Evolutionary conservation across 2,888 invertebrate genomes (phyloP), one percentile per base, ranked within the genome.

Genomic region (Acanthosoma haemorrhoidale): DNA sequence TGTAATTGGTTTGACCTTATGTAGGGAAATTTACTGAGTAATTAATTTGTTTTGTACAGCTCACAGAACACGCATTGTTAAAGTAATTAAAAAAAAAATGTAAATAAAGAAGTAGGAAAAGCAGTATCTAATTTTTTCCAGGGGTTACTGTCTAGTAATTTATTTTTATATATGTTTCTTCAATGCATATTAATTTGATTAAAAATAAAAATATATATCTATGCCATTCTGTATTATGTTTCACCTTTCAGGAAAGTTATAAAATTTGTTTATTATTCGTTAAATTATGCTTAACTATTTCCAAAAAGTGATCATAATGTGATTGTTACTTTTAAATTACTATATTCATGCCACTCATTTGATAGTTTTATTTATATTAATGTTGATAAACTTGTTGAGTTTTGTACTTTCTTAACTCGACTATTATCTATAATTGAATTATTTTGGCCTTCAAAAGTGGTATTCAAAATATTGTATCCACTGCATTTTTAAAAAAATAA

Each of bases 1-100:
- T 61, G 61, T 61, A 61, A 61, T 61, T 61, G 61, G 61, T 61
- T 61, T 61, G 34, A 36, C 36, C 36, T 61, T 21, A 36, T 18
- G 38, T 21, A 61, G 34, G 31, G 31, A 15, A 57, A 57, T 57
- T 9, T 29, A 38, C 21, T 61, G 21, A 61, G 15, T 61, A 13
- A 38, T 61, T 61, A 61, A 61, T 36, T 61, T 61, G 61, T 61
- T 61, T 61, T 61, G 61, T 61, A 61, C 61, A 61, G 61, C 61
- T 61, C 61, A 61, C 61, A 61, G 25, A 61, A 61, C 25, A 61
- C 31, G 61, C 61, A 34, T 61, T 61, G 61, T 61, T 61, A 61
- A 61, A 61, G 21, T 61, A 61, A 61, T 61, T 61, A 21, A 18
- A 38, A 61, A 61, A 31, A 60, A 34, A 61, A 11, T 61, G 61